Evolutionary conservation across 2,797 vertebrate genomes (phyloP), one percentile per base, ranked within the genome.

Genomic region (Amniataba percoides): DNA sequence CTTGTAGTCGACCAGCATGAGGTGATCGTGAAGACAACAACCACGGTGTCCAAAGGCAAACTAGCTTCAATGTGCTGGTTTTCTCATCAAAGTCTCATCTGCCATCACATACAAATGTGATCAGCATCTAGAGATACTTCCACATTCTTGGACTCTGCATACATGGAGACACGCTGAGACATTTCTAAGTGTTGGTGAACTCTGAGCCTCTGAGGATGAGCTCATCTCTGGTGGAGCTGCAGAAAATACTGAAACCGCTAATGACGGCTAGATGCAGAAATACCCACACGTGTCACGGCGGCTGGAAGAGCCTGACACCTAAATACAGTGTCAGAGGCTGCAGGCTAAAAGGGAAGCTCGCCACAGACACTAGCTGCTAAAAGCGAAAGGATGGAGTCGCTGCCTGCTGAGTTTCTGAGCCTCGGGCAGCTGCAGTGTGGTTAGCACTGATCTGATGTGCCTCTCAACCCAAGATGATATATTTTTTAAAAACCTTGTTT

Each of bases 151-250:
- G 5, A 53, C 56, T n/a, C 16, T 8, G 18, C 55, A 59, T 25
- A 43, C 45, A 53, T 39, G 3, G 14, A 49, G 7, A 31, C 21
- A 9, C 21, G 4, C 23, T 25, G 53, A 64, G 31, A 52, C 18
- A 1, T 66, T 5, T 53, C 19, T 52, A 45, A 10, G 40, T 70
- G 21, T 27, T 15, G 19, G 21, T 42, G 25, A 23, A 21, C 34
- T 52, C 36, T 7, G 27, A 18, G 25, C 36, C 51, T 3, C 27
- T 3, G 60, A 51, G 23, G 51, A 78, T 80, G 75, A 90, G 71
- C 81, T 87, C 84, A 84, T 88, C 74, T 78, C 65, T 80, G 82
- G 70, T 62, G 64, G 43, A 71, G 49, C 68, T 76, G 74, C 48
- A 74, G 65, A 84, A 87, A 77, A 69, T 4, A 73, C 31, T 0